phyloP scores from a whole-genome alignment of 2,888 invertebrate genomes.

The Amblyjoppa fuscipennis region DNA sequence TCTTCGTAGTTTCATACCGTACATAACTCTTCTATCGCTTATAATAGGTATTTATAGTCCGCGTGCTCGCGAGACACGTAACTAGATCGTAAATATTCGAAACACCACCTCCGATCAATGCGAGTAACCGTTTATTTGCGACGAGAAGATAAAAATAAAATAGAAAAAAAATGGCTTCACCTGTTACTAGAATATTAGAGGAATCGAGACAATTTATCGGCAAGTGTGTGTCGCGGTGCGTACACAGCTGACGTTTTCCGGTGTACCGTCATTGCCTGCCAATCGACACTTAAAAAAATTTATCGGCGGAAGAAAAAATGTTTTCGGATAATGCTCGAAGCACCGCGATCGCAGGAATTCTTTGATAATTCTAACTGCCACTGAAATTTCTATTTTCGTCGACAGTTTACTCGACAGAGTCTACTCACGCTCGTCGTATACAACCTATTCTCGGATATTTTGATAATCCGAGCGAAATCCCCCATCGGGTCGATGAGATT shows the following conservation, averaged over 20 bases:
- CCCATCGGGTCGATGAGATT: not conserved
- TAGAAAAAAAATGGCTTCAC: not conserved
- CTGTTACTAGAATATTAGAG: slow-evolving; percentile 38
- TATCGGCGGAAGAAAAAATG: not conserved
- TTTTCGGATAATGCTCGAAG: not conserved
- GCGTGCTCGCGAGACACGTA: slow-evolving; percentile 42
- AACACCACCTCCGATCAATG: slow-evolving; percentile 16
- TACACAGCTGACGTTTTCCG: slow-evolving; percentile 57
- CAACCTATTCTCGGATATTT: slow-evolving; percentile 57
- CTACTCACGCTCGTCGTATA: slow-evolving; percentile 36
- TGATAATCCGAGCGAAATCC: slow-evolving; percentile 52
- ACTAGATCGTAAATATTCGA: slow-evolving; percentile 57
- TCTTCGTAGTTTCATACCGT: slow-evolving; percentile 38
- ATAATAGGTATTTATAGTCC: slow-evolving; percentile 61
- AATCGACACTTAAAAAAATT: not conserved
- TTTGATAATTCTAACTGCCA: slow-evolving; percentile 22
- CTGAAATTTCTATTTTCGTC: slow-evolving; percentile 64
- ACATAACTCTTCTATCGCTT: slow-evolving; percentile 30
- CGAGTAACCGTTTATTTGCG: slow-evolving; percentile 41
- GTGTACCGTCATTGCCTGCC: not conserved
- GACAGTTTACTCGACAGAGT: slow-evolving; percentile 52
- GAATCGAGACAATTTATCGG: slow-evolving; percentile 49
- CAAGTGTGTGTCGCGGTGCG: slow-evolving; percentile 27
- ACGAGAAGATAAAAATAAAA: slow-evolving; percentile 18
- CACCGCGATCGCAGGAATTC: not conserved